A percentile compares a stretch with the other conserved stretches of the same genome.
Evolutionary conservation across 2,113 vertebrate species (phyloP).

Genomic region (Egretta garzetta): DNA sequence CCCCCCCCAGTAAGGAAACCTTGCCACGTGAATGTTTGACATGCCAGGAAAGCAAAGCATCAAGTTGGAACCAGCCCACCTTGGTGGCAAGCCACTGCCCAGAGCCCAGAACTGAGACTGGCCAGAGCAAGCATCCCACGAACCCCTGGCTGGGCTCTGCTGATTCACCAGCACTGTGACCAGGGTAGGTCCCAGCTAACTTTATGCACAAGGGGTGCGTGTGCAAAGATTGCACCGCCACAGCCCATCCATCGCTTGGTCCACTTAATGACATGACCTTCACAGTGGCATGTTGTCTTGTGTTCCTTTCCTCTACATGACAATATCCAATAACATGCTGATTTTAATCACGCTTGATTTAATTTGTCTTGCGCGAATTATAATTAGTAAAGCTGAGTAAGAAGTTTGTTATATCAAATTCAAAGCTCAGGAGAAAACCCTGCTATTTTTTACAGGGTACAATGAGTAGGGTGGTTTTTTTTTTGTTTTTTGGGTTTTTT

Average conservation of each 20-base stretch:
- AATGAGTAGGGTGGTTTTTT: neutral
- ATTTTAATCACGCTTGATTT: neutral
- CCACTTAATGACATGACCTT: neutral
- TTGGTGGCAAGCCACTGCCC: neutral
- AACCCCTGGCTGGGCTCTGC: neutral
- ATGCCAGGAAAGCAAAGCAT: neutral
- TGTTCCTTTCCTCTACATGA: neutral
- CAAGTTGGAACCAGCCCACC: neutral
- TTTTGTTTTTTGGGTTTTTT: too few species aligned
- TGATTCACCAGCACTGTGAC: accelerated
- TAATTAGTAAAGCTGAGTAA: neutral
- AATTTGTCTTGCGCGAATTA: neutral
- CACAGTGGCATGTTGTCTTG: accelerated
- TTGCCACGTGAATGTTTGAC: neutral
- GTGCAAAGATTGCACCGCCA: neutral
- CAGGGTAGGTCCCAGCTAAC: neutral
- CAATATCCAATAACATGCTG: neutral
- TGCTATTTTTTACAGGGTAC: neutral
- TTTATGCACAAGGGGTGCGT: accelerated
- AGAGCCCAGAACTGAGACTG: neutral
- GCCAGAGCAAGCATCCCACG: accelerated
- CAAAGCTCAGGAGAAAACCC: neutral
- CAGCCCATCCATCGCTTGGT: neutral
- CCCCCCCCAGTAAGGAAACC: accelerated
- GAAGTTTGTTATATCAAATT: neutral